phyloP scores from a whole-genome alignment of 2,797 vertebrate species.

The Limosa lapponica region DNA sequence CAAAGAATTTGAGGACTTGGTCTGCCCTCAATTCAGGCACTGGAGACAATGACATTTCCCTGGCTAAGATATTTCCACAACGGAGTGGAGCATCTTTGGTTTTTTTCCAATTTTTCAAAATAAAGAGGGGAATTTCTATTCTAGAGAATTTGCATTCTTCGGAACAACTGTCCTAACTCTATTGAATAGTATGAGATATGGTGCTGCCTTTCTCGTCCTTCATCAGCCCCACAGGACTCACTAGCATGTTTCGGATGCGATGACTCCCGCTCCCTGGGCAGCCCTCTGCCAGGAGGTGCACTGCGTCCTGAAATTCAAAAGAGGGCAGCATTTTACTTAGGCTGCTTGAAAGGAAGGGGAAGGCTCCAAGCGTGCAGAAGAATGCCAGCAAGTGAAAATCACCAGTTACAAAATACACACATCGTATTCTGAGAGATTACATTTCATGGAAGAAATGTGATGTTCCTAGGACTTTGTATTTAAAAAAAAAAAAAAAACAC shows the following conservation, averaged over 20 bases:
- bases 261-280: not conserved
- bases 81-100: not conserved
- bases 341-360: slow-evolving; percentile 27
- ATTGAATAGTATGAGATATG: not conserved
- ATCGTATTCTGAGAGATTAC: not conserved
- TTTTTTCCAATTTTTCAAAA: not conserved
- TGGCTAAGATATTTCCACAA: not conserved
- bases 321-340: slow-evolving; percentile 81
- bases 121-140: not conserved
- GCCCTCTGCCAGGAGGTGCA: slow-evolving; percentile 45
- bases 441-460: not conserved
- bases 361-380: not conserved
- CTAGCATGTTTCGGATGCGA: not conserved
- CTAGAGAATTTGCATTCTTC: not conserved
- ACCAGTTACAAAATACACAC: not conserved
- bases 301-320: slow-evolving; percentile 71
- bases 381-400: slow-evolving; percentile 30
- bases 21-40: not conserved
- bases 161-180: not conserved
- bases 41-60: not conserved
- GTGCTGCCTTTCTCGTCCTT: not conserved
- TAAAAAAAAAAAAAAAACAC: no score
- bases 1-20: not conserved
- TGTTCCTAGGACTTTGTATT: not conserved
- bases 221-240: not conserved